Evolutionary conservation across 2,797 vertebrate species (phyloP), one percentile per base, ranked within the genome.

Genomic region (Erithacus rubecula): DNA sequence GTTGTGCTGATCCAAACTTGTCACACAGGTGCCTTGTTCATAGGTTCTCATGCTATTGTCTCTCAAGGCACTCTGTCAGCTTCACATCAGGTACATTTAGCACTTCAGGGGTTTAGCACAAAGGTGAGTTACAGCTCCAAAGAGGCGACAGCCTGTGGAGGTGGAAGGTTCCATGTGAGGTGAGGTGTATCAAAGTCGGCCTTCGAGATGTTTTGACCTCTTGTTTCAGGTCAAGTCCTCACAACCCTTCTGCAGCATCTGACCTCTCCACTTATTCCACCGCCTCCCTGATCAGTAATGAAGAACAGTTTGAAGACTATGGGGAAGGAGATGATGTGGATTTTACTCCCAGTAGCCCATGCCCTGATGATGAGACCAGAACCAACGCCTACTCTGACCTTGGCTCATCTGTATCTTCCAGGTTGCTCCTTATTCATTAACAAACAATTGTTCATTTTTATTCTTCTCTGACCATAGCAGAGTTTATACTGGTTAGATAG

Each of bases 271-370:
- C 98, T 3, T 99, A 98, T 87, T 99, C 99, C 49, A 98, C 99
- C 0, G 98, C 99, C 55, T 99, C 99, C 17, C 98, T 99, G 95
- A 97, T 98, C 96, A 98, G 98, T 96, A 99, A 98, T n/a, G 99
- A 99, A 98, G 99, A 99, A 83, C 99, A 99, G 96, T 99, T 99
- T 97, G 99, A 99, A 97, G 99, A 99, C 97, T 99, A 99, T 67
- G 99, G 99, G 30, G 99, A 99, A 96, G 99, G 98, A 30, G 99
- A 99, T 32, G 99, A 99, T 19, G 98, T 98, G 52, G 99, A 99
- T 96, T 99, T 98, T 96, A 97, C 96, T 94, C 98, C 99, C 93
- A 98, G 98, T 98, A 99, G 99, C 97, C 99, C 99, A 67, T 98
- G 98, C 84, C 98, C 98, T 0, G 99, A 99, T 30, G 99, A 99